Conservation (phyloP, 2,888 invertebrate species). For the Drosophila seclusa region DNA sequence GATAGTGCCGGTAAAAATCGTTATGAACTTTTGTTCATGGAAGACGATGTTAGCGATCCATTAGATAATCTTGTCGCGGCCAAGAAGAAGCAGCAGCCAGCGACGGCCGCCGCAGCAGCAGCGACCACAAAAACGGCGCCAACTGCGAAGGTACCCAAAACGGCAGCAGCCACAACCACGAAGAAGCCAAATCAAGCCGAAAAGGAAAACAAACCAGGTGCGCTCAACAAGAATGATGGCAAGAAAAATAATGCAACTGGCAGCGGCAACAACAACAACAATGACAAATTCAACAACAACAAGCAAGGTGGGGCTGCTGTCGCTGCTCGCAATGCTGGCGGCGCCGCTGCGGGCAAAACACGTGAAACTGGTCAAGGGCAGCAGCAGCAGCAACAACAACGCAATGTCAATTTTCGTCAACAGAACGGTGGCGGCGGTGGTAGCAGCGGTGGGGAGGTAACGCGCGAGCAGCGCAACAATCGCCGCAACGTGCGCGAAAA, state of each 20-base stretch:
- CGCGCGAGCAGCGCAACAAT: constrained; percentile 89
- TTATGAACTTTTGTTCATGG: constrained; percentile 85
- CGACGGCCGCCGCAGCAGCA: constrained; percentile 52
- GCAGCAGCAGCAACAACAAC: constrained; percentile 67
- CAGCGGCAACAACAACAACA: constrained; percentile 37
- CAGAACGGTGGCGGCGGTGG: constrained; percentile 83
- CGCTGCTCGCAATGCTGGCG: constrained; percentile 62
- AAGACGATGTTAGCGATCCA: constrained; percentile 85
- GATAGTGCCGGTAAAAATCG: constrained; percentile 85
- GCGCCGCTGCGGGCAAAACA: constrained; percentile 65
- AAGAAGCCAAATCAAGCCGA: constrained; percentile 83
- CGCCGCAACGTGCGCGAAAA: constrained; percentile 86
- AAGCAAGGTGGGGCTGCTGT: constrained; percentile 75
- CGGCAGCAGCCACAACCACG: constrained; percentile 43
- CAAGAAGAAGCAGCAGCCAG: constrained; percentile 80
- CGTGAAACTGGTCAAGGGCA: constrained; percentile 77
- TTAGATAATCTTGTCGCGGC: constrained; percentile 84
- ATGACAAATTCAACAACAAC: constrained; percentile 63
- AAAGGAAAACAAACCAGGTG: constrained; percentile 84
- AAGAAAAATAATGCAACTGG: constrained; percentile 66
- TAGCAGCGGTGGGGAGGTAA: constrained; percentile 82
- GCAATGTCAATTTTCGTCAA: constrained; percentile 79
- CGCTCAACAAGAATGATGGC: constrained; percentile 83
- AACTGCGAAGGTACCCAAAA: constrained; percentile 60
- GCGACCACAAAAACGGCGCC: constrained; percentile 59